Base-by-base conservation (phyloP, 1,140 invertebrate species). In the Penaeus indicus region DNA sequence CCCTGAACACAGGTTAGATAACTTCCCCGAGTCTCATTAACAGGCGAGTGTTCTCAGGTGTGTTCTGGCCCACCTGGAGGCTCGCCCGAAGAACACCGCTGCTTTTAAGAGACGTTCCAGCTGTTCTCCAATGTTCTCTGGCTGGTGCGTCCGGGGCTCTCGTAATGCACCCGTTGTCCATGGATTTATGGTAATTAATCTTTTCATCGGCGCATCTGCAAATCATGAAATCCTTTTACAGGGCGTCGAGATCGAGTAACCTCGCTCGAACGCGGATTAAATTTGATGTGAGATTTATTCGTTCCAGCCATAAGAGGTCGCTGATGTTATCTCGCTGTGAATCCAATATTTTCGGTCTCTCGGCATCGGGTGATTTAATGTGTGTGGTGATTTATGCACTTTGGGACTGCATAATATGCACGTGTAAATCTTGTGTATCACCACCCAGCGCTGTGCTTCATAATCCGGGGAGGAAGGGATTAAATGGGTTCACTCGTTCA, bases 331-430 rank as follows among this genome's bases (percentile, higher is more conserved):
- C 83, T 38, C 32, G 47, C 54, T 54, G 54, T 8, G 54, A 54
- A 54, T 27, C 64, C 83, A n/a, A 67, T 67, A 42, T 69, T 67
- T 62, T 47, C 42, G 63, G 54, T 69, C 72, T 69, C 61, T 67
- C 64, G 83, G 64, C 27, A 75, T n/a, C 83, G 21, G 83, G 54
- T 84, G 83, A 84, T 84, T 84, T 84, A 84, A 67, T 67, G 67
- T 27, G 83, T 38, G 32, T 11, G 21, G 62, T 69, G 83, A 84
- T 84, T 84, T 84, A 84, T 84, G 83, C 32, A 47, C 63, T 67
- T 72, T 38, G 63, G 38, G 63, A 54, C 61, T 16, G 83, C 83
- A 84, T 84, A 84, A 84, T 84, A 47, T 72, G 83, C 42, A 63
- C 83, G 32, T 67, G 67, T 84, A 38, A 47, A 84, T 84, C 83